Percentiles rank a stretch among this genome's conserved stretches.
Conservation (phyloP, 2,797 vertebrate genomes). For the Craterocephalus amniculus region DNA sequence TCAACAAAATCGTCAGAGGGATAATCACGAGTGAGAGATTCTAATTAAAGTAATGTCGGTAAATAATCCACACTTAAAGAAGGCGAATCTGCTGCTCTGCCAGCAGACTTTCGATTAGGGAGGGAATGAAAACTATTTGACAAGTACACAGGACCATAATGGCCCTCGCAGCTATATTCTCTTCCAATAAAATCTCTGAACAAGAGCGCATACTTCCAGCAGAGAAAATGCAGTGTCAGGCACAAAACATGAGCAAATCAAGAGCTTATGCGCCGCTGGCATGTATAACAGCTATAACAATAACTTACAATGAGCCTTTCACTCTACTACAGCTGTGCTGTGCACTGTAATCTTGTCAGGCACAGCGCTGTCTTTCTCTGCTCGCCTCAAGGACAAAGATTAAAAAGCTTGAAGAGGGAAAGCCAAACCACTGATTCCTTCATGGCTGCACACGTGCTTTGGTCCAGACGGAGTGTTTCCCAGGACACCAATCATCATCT, state of each 20-base stretch:
- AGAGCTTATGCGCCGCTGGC: slow-evolving; percentile 71
- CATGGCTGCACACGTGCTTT: slow-evolving; percentile 36
- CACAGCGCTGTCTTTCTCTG: slow-evolving; percentile 70
- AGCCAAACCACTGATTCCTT: slow-evolving; percentile 64
- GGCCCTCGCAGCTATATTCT: slow-evolving; percentile 33
- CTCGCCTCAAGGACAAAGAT: slow-evolving; percentile 64
- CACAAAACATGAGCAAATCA: slow-evolving; percentile 68
- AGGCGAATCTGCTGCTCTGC: slow-evolving; percentile 8
- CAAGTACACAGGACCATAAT: slow-evolving; percentile 46
- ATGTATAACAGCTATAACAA: slow-evolving; percentile 73
- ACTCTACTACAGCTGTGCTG: slow-evolving; percentile 64
- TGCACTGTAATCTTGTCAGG: slow-evolving; percentile 71
- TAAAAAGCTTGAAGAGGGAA: slow-evolving; percentile 67
- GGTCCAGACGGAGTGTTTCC: slow-evolving; percentile 19
- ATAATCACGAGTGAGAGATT: slow-evolving; percentile 13
- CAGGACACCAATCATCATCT: slow-evolving; percentile 37
- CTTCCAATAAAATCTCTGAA: slow-evolving; percentile 59
- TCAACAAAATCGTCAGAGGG: slow-evolving; percentile 38
- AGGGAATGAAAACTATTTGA: slow-evolving; percentile 58
- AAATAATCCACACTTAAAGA: slow-evolving; percentile 18
- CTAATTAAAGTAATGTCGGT: slow-evolving; percentile 24
- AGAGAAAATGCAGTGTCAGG: slow-evolving; percentile 62
- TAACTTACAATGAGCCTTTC: slow-evolving; percentile 72
- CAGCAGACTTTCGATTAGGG: slow-evolving; percentile 54
- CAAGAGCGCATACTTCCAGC: slow-evolving; percentile 63